Evolutionary conservation across 2,888 invertebrate genomes (phyloP), one percentile per base, ranked within the genome.

Genomic region (Nephrotoma appendiculata): DNA sequence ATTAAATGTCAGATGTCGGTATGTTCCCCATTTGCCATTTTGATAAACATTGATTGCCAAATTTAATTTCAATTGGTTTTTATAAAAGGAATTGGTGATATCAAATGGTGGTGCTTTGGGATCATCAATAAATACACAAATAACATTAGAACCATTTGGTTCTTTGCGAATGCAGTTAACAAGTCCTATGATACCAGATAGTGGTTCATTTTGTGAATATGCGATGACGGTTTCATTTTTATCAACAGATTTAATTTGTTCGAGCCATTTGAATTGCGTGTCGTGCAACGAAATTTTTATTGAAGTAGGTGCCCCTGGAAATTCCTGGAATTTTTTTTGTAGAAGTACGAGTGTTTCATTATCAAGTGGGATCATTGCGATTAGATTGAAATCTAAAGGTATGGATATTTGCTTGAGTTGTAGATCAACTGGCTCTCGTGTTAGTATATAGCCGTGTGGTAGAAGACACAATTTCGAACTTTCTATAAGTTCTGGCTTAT

Each of bases 111-210:
- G 95, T 0, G 95, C 95, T 1, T 92, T 92, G 0, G 92, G 90
- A 88, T 95, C 95, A 88, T 94, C 90, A 86, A 96, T 94, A 52
- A 95, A 93, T 6, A 96, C 90, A 87, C 94, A 94, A 86, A 93
- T 92, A 0, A 94, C 92, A 0, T 93, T 90, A 88, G 94, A 93
- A 85, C 96, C 96, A 88, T 95, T 95, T 0, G 95, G 94, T 90
- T 98, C 98, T 89, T 93, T 95, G 87, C 96, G 93, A 42, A 99
- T 90, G 90, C 98, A 98, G 89, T 98, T 98, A 0, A 96, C 94
- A 86, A 98, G 91, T 12, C 99, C 99, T 41, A 98, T 90, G 0
- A 98, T 92, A 12, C 99, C 99, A 90, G 94, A 96, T 6, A 94
- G 92, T 2, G 93, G 92, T 87, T 95, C 94, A 88, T 94, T 93